A percentile compares a stretch with the other conserved stretches of the same genome.
Conservation (phyloP, 2,113 vertebrate species). For the Microcebus ravelobensis region DNA sequence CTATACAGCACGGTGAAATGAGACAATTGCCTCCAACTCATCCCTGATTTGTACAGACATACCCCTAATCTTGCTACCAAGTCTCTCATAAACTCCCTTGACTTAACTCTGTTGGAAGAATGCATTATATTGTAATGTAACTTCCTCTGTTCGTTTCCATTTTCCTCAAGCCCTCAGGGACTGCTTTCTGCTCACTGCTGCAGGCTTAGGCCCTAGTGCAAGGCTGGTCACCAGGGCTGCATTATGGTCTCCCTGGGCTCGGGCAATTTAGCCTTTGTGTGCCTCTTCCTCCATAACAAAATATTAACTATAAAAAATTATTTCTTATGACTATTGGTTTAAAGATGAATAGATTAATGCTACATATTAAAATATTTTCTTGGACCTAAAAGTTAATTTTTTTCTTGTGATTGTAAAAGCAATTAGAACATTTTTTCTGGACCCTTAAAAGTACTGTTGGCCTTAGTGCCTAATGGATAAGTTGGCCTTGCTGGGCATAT, state of each 20-base stretch:
- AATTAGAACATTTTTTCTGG: not conserved
- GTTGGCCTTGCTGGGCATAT: not conserved
- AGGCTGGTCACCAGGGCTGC: not conserved
- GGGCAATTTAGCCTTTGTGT: not conserved
- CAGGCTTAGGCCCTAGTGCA: not conserved
- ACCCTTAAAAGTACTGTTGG: not conserved
- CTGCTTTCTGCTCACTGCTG: not conserved
- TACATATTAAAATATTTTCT: not conserved
- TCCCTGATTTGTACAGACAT: not conserved
- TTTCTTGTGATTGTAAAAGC: not conserved
- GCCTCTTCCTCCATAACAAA: not conserved
- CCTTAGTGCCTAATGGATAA: not conserved
- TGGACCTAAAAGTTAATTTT: not conserved
- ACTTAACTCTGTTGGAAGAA: not conserved
- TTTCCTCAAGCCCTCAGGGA: not conserved
- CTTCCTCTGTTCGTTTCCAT: not conserved
- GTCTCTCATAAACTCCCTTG: not conserved
- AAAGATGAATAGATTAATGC: not conserved
- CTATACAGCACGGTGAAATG: not conserved
- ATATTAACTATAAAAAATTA: not conserved
- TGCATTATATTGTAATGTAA: not conserved
- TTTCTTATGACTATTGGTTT: not conserved
- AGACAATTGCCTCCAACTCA: not conserved
- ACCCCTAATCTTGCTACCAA: not conserved
- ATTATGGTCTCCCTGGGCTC: not conserved